Evolutionary conservation across 2,113 vertebrate species (phyloP).

Genomic region (Sceloporus undulatus): DNA sequence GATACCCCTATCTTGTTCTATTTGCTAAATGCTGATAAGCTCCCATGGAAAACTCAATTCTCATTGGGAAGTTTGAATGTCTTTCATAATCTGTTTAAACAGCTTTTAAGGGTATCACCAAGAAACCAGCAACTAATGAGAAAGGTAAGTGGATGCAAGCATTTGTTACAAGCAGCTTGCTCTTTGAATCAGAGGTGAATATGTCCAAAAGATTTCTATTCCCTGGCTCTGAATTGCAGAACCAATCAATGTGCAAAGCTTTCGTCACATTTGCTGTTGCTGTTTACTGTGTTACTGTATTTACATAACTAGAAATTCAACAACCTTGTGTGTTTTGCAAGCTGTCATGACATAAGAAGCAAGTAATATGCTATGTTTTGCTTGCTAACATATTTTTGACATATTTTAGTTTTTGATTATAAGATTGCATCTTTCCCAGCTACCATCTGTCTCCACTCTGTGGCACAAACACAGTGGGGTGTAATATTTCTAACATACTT

Average conservation of each 20-base stretch:
- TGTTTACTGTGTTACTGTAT: conserved; percentile 75
- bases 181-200: conserved; percentile 57
- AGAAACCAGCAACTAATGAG: conserved; percentile 65
- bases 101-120: conserved; percentile 70
- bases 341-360: conserved; percentile 81
- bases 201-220: conserved; percentile 31
- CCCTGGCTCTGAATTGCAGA: conserved; percentile 15
- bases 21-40: conserved; percentile 62
- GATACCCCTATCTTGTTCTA: conserved; percentile 59
- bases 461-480: conserved; percentile 83
- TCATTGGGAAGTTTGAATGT: conserved; percentile 72
- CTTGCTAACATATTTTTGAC: conserved; percentile 86
- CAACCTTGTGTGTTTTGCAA: conserved; percentile 82
- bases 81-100: conserved; percentile 76
- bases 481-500: conserved; percentile 80
- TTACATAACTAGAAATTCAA: conserved; percentile 76
- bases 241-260: conserved; percentile 36
- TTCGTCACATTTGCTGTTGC: conserved; percentile 43
- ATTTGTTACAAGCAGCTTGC: conserved; percentile 48
- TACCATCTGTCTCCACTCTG: conserved; percentile 85
- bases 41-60: conserved; percentile 63
- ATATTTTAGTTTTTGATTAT: conserved; percentile 85
- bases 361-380: conserved; percentile 80
- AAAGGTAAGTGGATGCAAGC: conserved; percentile 70
- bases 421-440: conserved; percentile 84